Conservation (phyloP, 1,140 invertebrate genomes). For the Hestina assimilis region DNA sequence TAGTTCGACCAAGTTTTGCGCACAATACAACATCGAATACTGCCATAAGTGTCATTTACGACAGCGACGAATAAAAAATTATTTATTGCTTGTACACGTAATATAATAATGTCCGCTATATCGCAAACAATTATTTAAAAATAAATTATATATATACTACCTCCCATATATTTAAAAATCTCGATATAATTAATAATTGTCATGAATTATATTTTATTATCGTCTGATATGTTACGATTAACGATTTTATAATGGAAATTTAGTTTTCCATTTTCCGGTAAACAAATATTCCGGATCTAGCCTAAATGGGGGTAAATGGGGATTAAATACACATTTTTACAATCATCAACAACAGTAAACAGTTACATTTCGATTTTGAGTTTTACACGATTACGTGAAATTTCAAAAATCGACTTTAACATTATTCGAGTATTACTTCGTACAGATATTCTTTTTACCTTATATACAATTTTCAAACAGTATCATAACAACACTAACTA, state of each 20-base stretch:
- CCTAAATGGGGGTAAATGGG: conserved; percentile 45
- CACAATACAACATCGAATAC: conserved; percentile 71
- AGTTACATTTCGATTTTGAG: conserved; percentile 31
- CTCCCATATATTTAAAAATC: conserved; percentile 35
- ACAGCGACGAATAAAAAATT: conserved; percentile 66
- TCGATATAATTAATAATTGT: conserved; percentile 36
- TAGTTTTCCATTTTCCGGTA: not conserved
- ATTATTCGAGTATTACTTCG: conserved; percentile 16
- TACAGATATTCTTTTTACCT: conserved; percentile 16
- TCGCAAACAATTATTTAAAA: conserved; percentile 71
- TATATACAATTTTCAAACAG: conserved; percentile 27
- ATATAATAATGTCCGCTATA: conserved; percentile 62
- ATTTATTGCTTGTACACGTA: conserved; percentile 78
- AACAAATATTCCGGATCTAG: conserved; percentile 17
- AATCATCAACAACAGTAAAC: conserved; percentile 65
- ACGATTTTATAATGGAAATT: conserved; percentile 13
- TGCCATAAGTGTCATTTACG: conserved; percentile 51
- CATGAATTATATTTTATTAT: conserved; percentile 63
- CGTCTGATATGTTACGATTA: conserved; percentile 64
- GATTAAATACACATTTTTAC: conserved; percentile 64
- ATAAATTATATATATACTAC: conserved; percentile 50
- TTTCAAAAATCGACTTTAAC: conserved; percentile 7
- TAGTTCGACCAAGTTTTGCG: conserved; percentile 60
- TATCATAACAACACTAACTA: conserved; percentile 24
- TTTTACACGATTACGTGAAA: not conserved